Percentiles rank a stretch among this genome's conserved stretches.
Conservation (phyloP, 2,113 vertebrate species). For the Hypanus sabinus region DNA sequence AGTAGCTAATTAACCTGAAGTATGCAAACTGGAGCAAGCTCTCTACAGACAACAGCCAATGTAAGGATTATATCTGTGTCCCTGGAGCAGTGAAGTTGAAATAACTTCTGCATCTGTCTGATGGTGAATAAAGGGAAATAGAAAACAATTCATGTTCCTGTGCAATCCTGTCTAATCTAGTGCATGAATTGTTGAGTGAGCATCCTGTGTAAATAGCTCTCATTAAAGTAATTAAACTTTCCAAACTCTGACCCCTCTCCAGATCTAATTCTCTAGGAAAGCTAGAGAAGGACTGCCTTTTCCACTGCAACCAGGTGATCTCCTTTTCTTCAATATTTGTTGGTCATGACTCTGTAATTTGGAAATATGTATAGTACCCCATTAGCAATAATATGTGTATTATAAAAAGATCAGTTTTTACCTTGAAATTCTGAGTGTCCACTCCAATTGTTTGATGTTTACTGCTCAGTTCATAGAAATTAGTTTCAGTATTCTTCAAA, state of each 20-base stretch:
- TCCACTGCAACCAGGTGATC: too few relatives aligned
- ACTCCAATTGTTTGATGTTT: not conserved
- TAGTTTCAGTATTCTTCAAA: accelerated
- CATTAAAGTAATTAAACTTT: too few relatives aligned
- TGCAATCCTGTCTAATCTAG: too few relatives aligned
- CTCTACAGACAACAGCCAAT: too few relatives aligned
- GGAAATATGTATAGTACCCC: not conserved
- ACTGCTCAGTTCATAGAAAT: not conserved
- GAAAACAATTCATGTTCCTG: not conserved
- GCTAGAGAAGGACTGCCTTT: not conserved
- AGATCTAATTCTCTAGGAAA: not conserved
- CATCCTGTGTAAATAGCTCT: too few relatives aligned
- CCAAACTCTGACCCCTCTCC: too few relatives aligned
- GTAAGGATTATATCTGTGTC: too few relatives aligned
- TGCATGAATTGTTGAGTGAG: too few relatives aligned
- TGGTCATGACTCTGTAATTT: not conserved
- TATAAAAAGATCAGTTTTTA: not conserved
- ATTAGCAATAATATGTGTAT: not conserved
- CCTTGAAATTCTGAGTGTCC: not conserved
- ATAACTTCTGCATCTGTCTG: not conserved
- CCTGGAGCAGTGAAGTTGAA: too few relatives aligned
- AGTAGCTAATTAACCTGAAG: too few relatives aligned
- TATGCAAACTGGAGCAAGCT: too few relatives aligned
- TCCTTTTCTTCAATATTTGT: not conserved
- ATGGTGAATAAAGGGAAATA: not conserved